Evolutionary conservation across 2,888 invertebrate species (phyloP), one percentile per base, ranked within the genome.

Genomic region (Rhopalosiphum nymphaeae): DNA sequence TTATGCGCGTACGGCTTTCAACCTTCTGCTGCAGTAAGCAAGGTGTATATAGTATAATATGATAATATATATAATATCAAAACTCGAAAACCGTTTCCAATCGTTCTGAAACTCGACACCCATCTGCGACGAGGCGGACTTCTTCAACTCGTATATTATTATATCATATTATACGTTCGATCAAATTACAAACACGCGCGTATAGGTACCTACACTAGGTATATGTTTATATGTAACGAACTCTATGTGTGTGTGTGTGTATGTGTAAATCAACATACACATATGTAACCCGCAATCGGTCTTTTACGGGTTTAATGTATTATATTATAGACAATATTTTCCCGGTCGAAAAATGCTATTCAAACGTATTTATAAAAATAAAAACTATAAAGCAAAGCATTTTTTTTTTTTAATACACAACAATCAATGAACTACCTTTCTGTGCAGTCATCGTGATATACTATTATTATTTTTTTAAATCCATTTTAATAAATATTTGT

Each of bases 21-120:
- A 91, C 91, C 91, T 46, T 91, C 44, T n/a, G 5, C 36, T 49
- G 53, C 57, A 67, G 21, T 21, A 21, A 78, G 78, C 36, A 78
- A 36, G 36, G 78, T 78, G 78, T 78, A 78, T 78, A 78, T 67
- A 67, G 16, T 4, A 36, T 78, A 78, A 78, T 78, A 78, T n/a
- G 21, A 56, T 57, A 57, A 26, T 57, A 57, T 78, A 36, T 78
- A 78, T 67, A 36, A 78, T 78, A 13, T 36, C 25, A 7, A 78
- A 91, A 26, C 78, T 91, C 78, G 57, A 86, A 86, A 91, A 91
- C 56, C 91, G 42, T 91, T 85, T 85, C 91, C 91, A 85, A 91
- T 91, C 42, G 91, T 56, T 29, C 11, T 57, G 91, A 91, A 85
- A 91, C 21, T 13, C 91, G 91, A 86, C 46, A 91, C 26, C 42